phyloP scores from a whole-genome alignment of 1,140 invertebrate species.

The Drosophila subobscura region DNA sequence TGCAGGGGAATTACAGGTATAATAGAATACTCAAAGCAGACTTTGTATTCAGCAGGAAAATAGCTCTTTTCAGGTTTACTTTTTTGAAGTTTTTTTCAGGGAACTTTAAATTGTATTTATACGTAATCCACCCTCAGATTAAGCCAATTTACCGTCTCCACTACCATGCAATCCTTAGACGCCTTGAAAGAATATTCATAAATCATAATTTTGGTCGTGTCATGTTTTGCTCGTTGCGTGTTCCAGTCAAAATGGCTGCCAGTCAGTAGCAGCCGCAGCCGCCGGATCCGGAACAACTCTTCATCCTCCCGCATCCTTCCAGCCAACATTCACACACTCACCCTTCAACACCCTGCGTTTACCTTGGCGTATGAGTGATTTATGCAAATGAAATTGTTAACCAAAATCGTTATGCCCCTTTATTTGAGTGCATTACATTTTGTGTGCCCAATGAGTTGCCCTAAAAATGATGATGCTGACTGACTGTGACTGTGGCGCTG shows the following conservation, averaged over 20 bases:
- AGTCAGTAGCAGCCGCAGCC: conserved; percentile 19
- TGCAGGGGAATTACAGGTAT: no score
- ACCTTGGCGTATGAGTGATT: conserved; percentile 70
- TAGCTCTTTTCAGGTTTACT: not conserved
- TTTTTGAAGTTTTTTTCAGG: not conserved
- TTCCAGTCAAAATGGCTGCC: conserved; percentile 54
- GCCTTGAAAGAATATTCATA: conserved; percentile 40
- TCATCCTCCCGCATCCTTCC: conserved; percentile 2
- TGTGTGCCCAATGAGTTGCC: conserved; percentile 42
- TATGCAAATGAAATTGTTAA: conserved; percentile 71
- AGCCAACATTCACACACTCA: no score
- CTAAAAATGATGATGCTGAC: conserved; percentile 22
- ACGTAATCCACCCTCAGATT: not conserved
- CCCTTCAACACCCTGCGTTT: conserved; percentile 16
- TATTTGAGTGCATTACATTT: conserved; percentile 44
- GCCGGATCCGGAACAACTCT: conserved; percentile 4
- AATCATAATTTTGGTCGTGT: conserved; percentile 70
- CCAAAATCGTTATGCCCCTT: conserved; percentile 30
- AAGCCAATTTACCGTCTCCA: conserved; percentile 13
- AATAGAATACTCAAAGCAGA: no score
- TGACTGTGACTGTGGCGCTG: conserved; percentile 3
- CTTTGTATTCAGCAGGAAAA: no score
- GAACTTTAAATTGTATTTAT: not conserved
- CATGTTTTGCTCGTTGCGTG: conserved; percentile 56
- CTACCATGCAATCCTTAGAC: conserved; percentile 4